A percentile compares a stretch with the other conserved stretches of the same genome.
phyloP scores from a whole-genome alignment of 2,113 vertebrate genomes.

The Nicator chloris region DNA sequence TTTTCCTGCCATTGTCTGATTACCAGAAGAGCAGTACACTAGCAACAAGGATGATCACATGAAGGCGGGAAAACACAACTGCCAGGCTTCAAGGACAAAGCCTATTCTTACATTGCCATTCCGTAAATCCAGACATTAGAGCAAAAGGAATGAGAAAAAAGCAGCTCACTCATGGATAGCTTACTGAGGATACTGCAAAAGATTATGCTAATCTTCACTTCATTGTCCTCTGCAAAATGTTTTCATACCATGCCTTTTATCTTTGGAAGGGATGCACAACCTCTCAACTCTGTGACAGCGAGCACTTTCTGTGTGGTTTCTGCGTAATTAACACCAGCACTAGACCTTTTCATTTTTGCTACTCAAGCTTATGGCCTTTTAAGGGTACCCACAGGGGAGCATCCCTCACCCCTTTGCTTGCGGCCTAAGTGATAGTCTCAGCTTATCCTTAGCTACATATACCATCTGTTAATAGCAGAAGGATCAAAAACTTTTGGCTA shows the following conservation, averaged over 20 bases:
- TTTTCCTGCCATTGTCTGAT: conserved; percentile 87
- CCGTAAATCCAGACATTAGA: conserved; percentile 89
- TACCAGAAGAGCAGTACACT: conserved; percentile 80
- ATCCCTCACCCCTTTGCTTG: conserved; percentile 87
- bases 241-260: conserved; percentile 99
- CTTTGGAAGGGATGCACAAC: conserved; percentile 98
- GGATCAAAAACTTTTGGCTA: conserved; percentile 87
- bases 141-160: conserved; percentile 80
- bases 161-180: conserved; percentile 91
- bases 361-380: conserved; percentile 99
- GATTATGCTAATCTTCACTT: conserved; percentile 99
- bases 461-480: conserved; percentile 95
- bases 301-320: conserved; percentile 99
- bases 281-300: conserved; percentile 97
- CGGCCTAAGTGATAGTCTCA: conserved; percentile 83
- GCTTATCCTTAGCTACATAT: conserved; percentile 84
- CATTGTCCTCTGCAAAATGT: conserved; percentile 99
- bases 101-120: conserved; percentile 86
- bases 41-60: conserved; percentile 93
- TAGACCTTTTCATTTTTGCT: conserved; percentile 97
- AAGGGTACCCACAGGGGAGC: conserved; percentile 95
- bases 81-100: conserved; percentile 88
- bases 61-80: conserved; percentile 96
- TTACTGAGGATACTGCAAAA: conserved; percentile 98
- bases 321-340: conserved; percentile 99